Evolutionary conservation across 2,113 vertebrate genomes (phyloP).

Genomic region (Trachemys scripta): DNA sequence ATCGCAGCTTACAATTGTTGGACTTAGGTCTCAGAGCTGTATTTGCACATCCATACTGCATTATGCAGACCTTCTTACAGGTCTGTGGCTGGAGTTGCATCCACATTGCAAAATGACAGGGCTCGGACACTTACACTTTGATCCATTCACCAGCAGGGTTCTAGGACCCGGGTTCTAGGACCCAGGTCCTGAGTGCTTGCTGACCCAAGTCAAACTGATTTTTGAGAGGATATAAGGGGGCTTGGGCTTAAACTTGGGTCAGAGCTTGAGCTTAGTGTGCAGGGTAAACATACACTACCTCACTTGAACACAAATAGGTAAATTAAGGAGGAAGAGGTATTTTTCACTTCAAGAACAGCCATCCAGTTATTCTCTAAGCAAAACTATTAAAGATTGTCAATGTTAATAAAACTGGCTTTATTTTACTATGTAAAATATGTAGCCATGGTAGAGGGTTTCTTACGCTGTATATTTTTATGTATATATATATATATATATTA

Average conservation of each 20-base stretch:
- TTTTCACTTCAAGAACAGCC: background rate
- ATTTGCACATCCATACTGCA: too few species aligned
- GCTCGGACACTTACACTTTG: too few species aligned
- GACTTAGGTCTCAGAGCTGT: too few species aligned
- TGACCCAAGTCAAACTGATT: too few species aligned
- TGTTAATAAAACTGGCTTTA: background rate
- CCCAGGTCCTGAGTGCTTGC: too few species aligned
- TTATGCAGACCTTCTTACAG: too few species aligned
- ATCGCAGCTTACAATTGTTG: too few species aligned
- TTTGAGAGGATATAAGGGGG: too few species aligned
- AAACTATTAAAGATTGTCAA: constrained; percentile 15
- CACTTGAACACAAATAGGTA: background rate
- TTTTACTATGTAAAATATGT: constrained; percentile 5
- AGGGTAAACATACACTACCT: background rate
- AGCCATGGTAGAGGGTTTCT: background rate
- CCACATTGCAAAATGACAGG: too few species aligned
- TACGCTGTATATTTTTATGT: background rate
- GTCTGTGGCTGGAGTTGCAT: too few species aligned
- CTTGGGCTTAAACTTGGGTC: background rate
- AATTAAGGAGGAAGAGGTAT: background rate
- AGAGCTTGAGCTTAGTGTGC: background rate
- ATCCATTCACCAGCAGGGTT: too few species aligned
- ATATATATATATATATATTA: background rate
- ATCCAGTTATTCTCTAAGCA: background rate
- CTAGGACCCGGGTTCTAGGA: too few species aligned